Percentiles rank a stretch among this genome's conserved stretches.
phyloP scores from a whole-genome alignment of 2,797 vertebrate genomes.

The Melanotaenia maccullochi region DNA sequence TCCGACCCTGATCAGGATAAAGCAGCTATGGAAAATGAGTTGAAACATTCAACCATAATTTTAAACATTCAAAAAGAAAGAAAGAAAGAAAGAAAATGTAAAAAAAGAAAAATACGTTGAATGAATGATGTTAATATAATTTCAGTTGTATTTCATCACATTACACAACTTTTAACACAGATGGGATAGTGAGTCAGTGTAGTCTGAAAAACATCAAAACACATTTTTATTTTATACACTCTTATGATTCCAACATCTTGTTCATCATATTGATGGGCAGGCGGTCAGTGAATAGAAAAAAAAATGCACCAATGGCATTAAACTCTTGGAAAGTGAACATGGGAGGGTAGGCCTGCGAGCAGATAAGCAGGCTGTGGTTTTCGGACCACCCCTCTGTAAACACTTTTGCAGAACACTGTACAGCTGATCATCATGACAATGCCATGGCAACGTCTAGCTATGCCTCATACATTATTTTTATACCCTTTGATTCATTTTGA shows the following conservation, averaged over 20 bases:
- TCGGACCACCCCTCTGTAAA: too few relatives aligned
- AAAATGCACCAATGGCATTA: background rate
- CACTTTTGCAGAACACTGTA: too few relatives aligned
- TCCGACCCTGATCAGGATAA: too few relatives aligned
- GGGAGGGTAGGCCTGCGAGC: background rate
- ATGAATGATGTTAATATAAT: too few relatives aligned
- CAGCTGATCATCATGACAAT: background rate
- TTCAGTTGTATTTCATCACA: background rate
- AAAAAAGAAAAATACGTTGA: too few relatives aligned
- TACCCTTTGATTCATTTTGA: background rate
- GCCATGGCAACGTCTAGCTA: background rate
- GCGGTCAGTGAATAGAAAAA: background rate
- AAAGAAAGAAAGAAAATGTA: background rate
- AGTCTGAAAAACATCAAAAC: background rate
- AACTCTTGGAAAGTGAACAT: background rate
- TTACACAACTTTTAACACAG: background rate
- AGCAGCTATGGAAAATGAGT: background rate
- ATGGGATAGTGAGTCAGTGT: background rate
- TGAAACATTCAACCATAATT: background rate
- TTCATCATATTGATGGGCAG: background rate
- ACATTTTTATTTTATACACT: background rate
- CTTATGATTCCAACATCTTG: background rate
- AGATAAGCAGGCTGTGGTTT: too few relatives aligned
- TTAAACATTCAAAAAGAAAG: background rate
- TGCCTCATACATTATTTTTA: background rate